Base-by-base conservation (phyloP, 2,113 vertebrate genomes). In the Microtus ochrogaster region DNA sequence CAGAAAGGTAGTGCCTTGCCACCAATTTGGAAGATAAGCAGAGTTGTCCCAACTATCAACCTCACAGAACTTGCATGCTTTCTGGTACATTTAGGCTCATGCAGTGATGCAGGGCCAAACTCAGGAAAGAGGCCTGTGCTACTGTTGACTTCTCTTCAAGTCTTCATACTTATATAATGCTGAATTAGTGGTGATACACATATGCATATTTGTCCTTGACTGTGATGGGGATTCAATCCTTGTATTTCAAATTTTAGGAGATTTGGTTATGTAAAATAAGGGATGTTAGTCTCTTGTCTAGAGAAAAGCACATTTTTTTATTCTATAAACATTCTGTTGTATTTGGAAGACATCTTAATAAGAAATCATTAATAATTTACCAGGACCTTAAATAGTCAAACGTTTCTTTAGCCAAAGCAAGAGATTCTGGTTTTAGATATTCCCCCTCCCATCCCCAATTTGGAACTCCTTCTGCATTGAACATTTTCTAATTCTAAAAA, bases 341-440 rank as follows among this genome's bases (percentile, higher is more conserved):
- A 72, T 96, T 47, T 86, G 83, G 58, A 76, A 14, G 17, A 90
- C 70, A 66, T 84, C 5, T 93, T 92, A 92, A 13, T 16, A 4
- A 78, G 36, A 24, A 91, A 39, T 12, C 0, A 83, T 91, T 77
- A 61, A 86, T 66, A 30, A 77, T 68, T 86, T 91, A 49, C 36
- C 2, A 61, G 82, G 68, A 92, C 81, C 58, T 9, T 91, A 61
- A 4, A 82, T 26, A 68, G 58, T 74, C 7, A 86, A 22, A 89
- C 17, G 52, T 21, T 88, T 77, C 87, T 58, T 91, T 83, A 74
- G 36, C 7, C n/a, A 49, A n/a, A 86, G 30, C 13, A 7, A 95
- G 78, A 9, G 91, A 92, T 84, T 96, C 30, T 70, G n/a, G 91
- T 86, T 92, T 91, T 22, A 82, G 44, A 72, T 68, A 8, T 8